phyloP scores from a whole-genome alignment of 30 jellyfish, hydroid and myxozoan genomes.

The Aurelia aurita complex sp. Pacific region DNA sequence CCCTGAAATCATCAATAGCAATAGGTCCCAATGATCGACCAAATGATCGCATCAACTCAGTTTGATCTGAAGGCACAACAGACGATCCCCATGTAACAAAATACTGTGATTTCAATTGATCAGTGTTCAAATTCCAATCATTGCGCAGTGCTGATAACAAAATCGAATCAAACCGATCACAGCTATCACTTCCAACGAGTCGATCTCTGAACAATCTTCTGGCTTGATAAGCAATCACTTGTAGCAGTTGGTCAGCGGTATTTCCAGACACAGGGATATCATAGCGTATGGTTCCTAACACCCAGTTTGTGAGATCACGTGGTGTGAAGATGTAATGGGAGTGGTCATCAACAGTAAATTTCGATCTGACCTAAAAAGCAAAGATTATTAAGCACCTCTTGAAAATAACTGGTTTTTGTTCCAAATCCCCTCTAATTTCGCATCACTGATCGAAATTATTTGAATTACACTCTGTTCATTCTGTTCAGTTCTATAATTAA shows the following conservation, averaged over 20 bases:
- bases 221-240: slow-evolving; percentile 82
- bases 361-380: slow-evolving; percentile 61
- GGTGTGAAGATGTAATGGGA: slow-evolving; percentile 97
- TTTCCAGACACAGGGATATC: slow-evolving; percentile 67
- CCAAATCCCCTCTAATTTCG: too few species aligned
- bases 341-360: slow-evolving; percentile 90
- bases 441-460: too few species aligned
- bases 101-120: slow-evolving; percentile 44
- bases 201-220: slow-evolving; percentile 84
- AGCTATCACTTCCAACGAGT: slow-evolving; percentile 86
- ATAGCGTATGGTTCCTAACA: slow-evolving; percentile 83
- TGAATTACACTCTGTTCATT: too few species aligned
- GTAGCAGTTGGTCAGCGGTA: slow-evolving; percentile 68
- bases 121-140: slow-evolving; percentile 84
- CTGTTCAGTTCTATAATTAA: too few species aligned
- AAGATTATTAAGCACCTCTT: too few species aligned
- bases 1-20: slow-evolving; percentile 72
- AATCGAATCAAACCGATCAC: slow-evolving; percentile 80
- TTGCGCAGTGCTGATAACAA: slow-evolving; percentile 65
- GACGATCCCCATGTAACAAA: slow-evolving; percentile 95
- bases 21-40: slow-evolving; percentile 89
- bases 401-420: too few species aligned
- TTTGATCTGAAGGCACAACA: slow-evolving; percentile 74
- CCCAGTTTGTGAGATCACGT: slow-evolving; percentile 90
- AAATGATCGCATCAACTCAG: slow-evolving; percentile 69